phyloP scores from a whole-genome alignment of 2,888 invertebrate species.

The Yponomeuta evonymella region DNA sequence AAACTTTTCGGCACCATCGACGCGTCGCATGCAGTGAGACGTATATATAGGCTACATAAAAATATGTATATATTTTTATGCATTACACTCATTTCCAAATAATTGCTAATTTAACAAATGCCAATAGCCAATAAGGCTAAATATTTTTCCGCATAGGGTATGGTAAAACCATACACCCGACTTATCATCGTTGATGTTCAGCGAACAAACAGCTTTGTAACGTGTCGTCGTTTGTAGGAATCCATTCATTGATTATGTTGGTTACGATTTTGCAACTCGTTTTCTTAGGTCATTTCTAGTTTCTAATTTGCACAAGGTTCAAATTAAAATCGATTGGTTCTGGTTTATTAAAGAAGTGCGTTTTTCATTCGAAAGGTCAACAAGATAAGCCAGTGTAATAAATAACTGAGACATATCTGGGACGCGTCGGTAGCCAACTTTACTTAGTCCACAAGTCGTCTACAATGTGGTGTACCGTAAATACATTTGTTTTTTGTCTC shows the following conservation, averaged over 20 bases:
- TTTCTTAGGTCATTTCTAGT: not conserved
- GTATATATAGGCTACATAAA: too few relatives aligned
- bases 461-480: slow-evolving; percentile 1
- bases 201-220: not conserved
- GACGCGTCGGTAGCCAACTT: not conserved
- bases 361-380: slow-evolving; percentile 2
- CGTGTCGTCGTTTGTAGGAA: not conserved
- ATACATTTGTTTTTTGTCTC: not conserved
- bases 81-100: too few relatives aligned
- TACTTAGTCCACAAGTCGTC: not conserved
- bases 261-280: not conserved
- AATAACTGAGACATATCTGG: slow-evolving; percentile 5
- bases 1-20: too few relatives aligned
- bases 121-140: too few relatives aligned
- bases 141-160: too few relatives aligned
- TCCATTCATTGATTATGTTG: not conserved
- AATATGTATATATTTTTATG: too few relatives aligned
- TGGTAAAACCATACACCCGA: not conserved
- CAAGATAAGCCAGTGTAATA: not conserved
- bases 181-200: not conserved
- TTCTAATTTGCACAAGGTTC: not conserved
- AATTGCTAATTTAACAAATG: too few relatives aligned
- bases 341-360: not conserved
- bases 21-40: too few relatives aligned
- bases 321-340: not conserved